Evolutionary conservation across 1,140 invertebrate genomes (phyloP).

Genomic region (Drosophila sproati): DNA sequence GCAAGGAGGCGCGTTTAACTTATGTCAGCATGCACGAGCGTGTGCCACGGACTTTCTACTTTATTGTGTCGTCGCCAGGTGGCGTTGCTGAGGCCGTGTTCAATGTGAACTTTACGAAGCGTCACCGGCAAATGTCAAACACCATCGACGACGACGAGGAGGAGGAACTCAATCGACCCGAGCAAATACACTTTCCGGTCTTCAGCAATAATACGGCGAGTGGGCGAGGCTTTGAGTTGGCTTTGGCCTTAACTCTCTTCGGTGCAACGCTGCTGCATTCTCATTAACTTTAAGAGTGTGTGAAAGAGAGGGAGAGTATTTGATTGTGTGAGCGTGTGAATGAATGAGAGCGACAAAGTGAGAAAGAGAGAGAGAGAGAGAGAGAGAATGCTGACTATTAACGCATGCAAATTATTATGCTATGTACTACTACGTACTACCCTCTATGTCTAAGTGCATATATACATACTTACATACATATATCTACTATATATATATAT

Average conservation of each 20-base stretch:
- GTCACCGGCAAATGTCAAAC: slow-evolving; percentile 78
- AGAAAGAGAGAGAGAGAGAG: slow-evolving; percentile 28
- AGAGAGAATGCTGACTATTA: slow-evolving; percentile 30
- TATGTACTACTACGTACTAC: slow-evolving; percentile 52
- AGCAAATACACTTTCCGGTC: slow-evolving; percentile 84
- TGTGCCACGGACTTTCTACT: slow-evolving; percentile 83
- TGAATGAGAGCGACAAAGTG: slow-evolving; percentile 7
- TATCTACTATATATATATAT: slow-evolving; percentile 46
- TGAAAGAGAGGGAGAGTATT: neutral
- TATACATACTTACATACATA: slow-evolving; percentile 20
- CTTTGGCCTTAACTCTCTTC: slow-evolving; percentile 40
- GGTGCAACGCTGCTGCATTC: slow-evolving; percentile 23
- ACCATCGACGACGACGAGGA: slow-evolving; percentile 80
- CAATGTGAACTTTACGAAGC: slow-evolving; percentile 83
- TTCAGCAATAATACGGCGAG: slow-evolving; percentile 61
- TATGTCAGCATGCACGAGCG: slow-evolving; percentile 84
- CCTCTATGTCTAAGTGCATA: slow-evolving; percentile 34
- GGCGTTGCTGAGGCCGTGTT: slow-evolving; percentile 83
- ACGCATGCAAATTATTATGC: slow-evolving; percentile 43
- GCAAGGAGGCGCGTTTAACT: slow-evolving; percentile 84
- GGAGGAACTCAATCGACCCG: slow-evolving; percentile 81
- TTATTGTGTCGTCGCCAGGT: slow-evolving; percentile 81
- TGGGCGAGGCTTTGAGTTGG: slow-evolving; percentile 12
- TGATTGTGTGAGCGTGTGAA: neutral
- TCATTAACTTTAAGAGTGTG: slow-evolving; percentile 51